Base-by-base conservation (phyloP, 2,113 vertebrate species). In the Nothoprocta pentlandii region DNA sequence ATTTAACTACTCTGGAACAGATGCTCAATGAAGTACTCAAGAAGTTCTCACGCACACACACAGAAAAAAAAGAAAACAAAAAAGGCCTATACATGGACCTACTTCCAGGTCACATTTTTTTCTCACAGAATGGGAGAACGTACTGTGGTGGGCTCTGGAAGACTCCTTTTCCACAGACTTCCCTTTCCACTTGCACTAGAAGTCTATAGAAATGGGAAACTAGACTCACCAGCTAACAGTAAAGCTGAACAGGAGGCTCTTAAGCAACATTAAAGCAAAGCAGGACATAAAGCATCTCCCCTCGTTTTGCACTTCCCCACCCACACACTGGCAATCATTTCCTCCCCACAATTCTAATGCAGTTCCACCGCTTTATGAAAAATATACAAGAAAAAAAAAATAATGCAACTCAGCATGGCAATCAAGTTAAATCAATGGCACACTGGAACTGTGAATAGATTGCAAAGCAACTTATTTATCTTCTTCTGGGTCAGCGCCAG, bases 301-400 rank as follows among this genome's bases (percentile, higher is more conserved):
- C 25, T 22, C 32, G 30, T 68, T 80, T 90, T 67, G 61, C 49
- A 22, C 3, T 68, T 90, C 59, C 11, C 15, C 5, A 16, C 26
- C 28, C 10, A 49, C 32, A 85, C 26, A 86, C 8, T 10, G 4
- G 6, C 5, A 80, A 7, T 74, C 73, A 64, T 44, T 49, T 89
- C 28, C 28, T 89, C 26, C 13, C 26, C 7, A 63, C 51, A 0
- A 3, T 39, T 83, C 46, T 69, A 12, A 76, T 61, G 8, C 3
- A 41, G 69, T 83, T 74, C 54, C 66, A 41, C 14, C 39, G 11
- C 25, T 66, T 11, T 4, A 62, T 26, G 12, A 58, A 70, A 49
- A 56, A 39, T 19, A 79, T 56, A 9, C 0, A 5, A 2, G 2
- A 7, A 0, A 6, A 49, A 51, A 36, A 58, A 46, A 21, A 41